Base-by-base conservation (phyloP, 2,888 invertebrate species). In the Eurytoma adleriae region DNA sequence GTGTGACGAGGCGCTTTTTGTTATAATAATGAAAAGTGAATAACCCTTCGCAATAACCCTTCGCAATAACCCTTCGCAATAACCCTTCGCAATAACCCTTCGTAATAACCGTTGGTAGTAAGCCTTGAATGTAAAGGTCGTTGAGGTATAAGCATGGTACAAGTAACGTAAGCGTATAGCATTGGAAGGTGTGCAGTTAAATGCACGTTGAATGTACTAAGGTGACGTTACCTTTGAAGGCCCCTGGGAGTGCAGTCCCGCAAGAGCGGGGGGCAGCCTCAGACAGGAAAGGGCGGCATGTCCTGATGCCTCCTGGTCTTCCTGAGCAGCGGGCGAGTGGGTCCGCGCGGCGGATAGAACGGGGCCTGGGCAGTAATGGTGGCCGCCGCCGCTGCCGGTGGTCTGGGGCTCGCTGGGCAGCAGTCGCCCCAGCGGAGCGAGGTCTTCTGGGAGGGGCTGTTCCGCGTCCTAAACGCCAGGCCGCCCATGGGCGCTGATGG, bases 361-460 rank as follows among this genome's bases (percentile, higher is more conserved):
- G 57, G 69, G 40, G 50, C 57, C 50, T 40, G 69, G 48, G 52
- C 24, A 18, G 61, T 18, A 3, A 14, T 3, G n/a, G 67, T 12
- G n/a, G 68, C 30, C 16, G 72, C 52, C 52, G 59, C 56, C 18
- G 66, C 50, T 54, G 86, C 86, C 85, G 88, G 88, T 84, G 87
- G 88, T 82, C 88, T 88, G 85, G 87, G 86, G 84, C 88, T 90
- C 85, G 90, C 88, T 88, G 90, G 91, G 92, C 97, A 97, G 93
- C 96, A 96, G 93, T 97, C 97, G 92, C 97, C 97, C 97, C 97
- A 97, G 93, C 97, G 95, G 91, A 97, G 95, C 92, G 97, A 97
- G 92, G 97, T 97, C 94, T 97, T 97, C 94, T 97, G 97, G 93
- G 97, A 97, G 94, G 97, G 97, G 94, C 96, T 97, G 93, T 97